Conservation (phyloP, 2,113 vertebrate genomes). For the Himantopus leucocephalus region DNA sequence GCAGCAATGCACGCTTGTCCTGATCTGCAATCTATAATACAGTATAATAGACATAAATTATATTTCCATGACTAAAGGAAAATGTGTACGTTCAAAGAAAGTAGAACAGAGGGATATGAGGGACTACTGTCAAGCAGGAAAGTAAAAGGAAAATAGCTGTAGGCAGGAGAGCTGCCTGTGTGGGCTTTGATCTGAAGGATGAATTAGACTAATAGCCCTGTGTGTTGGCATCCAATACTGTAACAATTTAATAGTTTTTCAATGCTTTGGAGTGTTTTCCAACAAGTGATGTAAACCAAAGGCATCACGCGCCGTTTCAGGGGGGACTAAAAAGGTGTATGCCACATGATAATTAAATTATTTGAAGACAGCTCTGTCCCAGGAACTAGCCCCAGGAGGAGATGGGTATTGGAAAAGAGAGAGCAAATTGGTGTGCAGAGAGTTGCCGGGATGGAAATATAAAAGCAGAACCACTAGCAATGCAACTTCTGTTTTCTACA, state of each 20-base stretch:
- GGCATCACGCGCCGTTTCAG: neutral
- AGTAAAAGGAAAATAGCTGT: slow-evolving; percentile 86
- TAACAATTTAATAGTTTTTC: slow-evolving; percentile 72
- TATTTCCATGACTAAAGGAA: slow-evolving; percentile 87
- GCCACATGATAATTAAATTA: slow-evolving; percentile 55
- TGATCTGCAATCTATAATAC: slow-evolving; percentile 84
- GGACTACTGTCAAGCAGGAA: slow-evolving; percentile 80
- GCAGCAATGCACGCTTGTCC: slow-evolving; percentile 73
- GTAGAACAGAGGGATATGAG: slow-evolving; percentile 79
- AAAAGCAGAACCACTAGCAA: slow-evolving; percentile 2
- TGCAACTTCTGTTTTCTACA: slow-evolving; percentile 11
- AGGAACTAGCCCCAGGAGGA: neutral
- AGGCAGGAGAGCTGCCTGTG: slow-evolving; percentile 83
- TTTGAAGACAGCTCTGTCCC: slow-evolving; percentile 52
- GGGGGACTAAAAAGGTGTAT: slow-evolving; percentile 21
- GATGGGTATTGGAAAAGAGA: neutral
- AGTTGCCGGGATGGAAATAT: neutral
- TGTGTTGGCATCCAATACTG: slow-evolving; percentile 62
- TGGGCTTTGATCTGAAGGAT: slow-evolving; percentile 82
- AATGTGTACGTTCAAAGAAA: slow-evolving; percentile 83
- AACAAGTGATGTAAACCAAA: slow-evolving; percentile 62
- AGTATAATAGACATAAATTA: slow-evolving; percentile 86
- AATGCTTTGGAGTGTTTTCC: slow-evolving; percentile 71
- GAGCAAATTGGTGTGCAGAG: slow-evolving; percentile 21
- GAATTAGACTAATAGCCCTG: slow-evolving; percentile 76